Evolutionary conservation across 2,797 vertebrate species (phyloP).

Genomic region (Perodicticus potto): DNA sequence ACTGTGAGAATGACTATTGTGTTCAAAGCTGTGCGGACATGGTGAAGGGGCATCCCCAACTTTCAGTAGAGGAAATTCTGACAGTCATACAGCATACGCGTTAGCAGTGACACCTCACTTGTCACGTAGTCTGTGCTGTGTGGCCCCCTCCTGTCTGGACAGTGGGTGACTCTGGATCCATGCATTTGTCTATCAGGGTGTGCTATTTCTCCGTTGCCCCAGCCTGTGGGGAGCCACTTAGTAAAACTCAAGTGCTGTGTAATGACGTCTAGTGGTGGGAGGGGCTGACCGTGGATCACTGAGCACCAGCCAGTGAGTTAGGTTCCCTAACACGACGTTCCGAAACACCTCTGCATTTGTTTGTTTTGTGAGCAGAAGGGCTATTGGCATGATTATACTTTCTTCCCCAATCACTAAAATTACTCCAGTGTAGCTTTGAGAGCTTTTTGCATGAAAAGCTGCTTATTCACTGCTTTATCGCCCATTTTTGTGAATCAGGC

Average conservation of each 20-base stretch:
- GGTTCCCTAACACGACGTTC: background rate
- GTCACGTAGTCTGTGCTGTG: background rate
- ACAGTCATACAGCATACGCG: accelerated
- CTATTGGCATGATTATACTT: background rate
- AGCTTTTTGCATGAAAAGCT: background rate
- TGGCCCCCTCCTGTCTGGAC: background rate
- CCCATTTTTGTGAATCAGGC: background rate
- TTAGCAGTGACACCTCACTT: background rate
- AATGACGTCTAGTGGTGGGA: too few species aligned
- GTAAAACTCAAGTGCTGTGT: background rate
- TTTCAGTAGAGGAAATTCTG: background rate
- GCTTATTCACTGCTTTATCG: background rate
- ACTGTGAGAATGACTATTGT: background rate
- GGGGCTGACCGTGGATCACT: background rate
- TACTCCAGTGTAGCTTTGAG: background rate
- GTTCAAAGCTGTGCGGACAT: background rate
- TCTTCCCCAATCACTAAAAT: conserved; percentile 34
- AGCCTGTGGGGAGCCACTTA: background rate
- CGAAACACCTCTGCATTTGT: conserved; percentile 11
- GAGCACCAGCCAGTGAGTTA: background rate
- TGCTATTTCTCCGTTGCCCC: background rate
- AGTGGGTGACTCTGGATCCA: background rate
- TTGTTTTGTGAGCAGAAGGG: background rate
- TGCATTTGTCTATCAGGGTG: background rate
- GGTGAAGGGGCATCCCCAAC: too few species aligned